Conservation (phyloP, 2,888 invertebrate genomes). For the Lochmaea crataegi region DNA sequence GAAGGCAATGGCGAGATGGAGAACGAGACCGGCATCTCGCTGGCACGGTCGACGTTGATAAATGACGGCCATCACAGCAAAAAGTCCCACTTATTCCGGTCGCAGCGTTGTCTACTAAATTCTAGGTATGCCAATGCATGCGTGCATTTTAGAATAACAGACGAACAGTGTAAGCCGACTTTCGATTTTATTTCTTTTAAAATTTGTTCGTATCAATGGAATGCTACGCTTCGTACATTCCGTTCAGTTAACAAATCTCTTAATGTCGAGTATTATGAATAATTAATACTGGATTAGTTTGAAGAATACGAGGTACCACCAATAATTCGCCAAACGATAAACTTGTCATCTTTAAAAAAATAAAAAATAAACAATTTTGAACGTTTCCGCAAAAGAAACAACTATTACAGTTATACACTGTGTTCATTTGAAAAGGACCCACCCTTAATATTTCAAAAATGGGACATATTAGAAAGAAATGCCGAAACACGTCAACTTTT, state of each 20-base stretch:
- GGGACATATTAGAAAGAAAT: too few species aligned
- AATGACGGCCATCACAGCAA: constrained; percentile 40
- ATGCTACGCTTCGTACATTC: not conserved
- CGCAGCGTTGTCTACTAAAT: constrained; percentile 22
- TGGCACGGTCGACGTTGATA: constrained; percentile 46
- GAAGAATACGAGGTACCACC: not conserved
- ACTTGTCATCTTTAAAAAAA: too few species aligned
- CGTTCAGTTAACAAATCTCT: not conserved
- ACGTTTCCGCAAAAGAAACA: too few species aligned
- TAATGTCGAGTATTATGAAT: not conserved
- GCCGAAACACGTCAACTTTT: too few species aligned
- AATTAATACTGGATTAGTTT: not conserved
- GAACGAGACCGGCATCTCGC: constrained; percentile 15
- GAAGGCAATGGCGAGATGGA: constrained; percentile 13
- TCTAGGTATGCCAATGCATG: constrained; percentile 27
- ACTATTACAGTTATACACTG: too few species aligned
- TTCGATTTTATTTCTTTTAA: constrained; percentile 15
- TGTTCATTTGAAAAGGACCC: too few species aligned
- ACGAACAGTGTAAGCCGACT: constrained; percentile 10
- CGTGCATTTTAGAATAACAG: constrained; percentile 6
- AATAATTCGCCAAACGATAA: too few species aligned
- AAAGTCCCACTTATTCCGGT: constrained; percentile 35
- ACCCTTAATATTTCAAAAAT: too few species aligned
- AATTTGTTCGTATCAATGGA: constrained; percentile 3
- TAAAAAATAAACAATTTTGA: too few species aligned